A percentile compares a stretch with the other conserved stretches of the same genome.
Evolutionary conservation across 2,113 vertebrate species (phyloP).

Genomic region (Thermophis baileyi): DNA sequence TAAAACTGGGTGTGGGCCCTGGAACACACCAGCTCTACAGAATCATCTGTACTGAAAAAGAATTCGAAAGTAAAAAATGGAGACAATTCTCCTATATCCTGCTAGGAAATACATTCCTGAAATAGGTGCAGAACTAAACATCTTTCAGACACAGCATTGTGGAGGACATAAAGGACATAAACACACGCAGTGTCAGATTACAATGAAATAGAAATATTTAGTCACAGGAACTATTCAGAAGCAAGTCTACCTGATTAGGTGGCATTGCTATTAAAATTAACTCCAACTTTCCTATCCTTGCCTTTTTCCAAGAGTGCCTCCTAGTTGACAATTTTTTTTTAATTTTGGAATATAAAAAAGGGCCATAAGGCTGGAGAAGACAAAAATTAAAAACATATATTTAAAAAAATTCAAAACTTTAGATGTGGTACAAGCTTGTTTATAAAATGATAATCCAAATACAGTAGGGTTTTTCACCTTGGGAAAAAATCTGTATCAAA

Average conservation of each 20-base stretch:
- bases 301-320: neutral
- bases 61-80: neutral
- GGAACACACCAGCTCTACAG: neutral
- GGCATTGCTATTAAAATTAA: neutral
- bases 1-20: neutral
- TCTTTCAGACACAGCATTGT: neutral
- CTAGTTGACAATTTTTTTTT: neutral
- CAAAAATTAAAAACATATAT: neutral
- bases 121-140: neutral
- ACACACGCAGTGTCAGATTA: neutral
- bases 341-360: neutral
- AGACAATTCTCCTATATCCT: neutral
- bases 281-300: neutral
- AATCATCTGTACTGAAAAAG: neutral
- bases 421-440: neutral
- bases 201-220: neutral
- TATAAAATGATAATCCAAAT: neutral
- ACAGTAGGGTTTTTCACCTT: neutral
- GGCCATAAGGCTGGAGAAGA: neutral
- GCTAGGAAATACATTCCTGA: neutral
- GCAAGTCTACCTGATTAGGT: neutral
- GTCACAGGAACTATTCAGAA: neutral
- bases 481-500: neutral
- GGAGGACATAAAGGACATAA: neutral
- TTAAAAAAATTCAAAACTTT: neutral